phyloP scores from a whole-genome alignment of 2,797 vertebrate genomes.

The Anniella stebbinsi region DNA sequence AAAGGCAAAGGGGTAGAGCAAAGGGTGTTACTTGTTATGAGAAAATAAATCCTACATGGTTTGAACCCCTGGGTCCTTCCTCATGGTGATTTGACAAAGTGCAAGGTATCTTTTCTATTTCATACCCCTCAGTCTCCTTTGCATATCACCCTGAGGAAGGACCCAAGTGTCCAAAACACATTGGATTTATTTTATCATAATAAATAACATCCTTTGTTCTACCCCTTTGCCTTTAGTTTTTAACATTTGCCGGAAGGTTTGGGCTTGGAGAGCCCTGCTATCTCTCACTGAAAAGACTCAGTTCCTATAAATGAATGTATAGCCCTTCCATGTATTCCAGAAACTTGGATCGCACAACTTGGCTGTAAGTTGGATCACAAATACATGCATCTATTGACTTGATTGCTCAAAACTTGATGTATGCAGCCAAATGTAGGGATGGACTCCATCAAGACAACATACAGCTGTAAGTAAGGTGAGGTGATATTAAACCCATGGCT shows the following conservation, averaged over 20 bases:
- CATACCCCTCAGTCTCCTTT: no score
- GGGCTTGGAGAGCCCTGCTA: background rate
- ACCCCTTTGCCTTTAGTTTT: no score
- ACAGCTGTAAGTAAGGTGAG: background rate
- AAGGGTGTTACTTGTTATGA: no score
- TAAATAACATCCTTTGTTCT: no score
- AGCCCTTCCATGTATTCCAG: background rate
- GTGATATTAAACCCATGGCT: background rate
- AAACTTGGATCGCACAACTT: background rate
- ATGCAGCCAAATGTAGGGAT: background rate
- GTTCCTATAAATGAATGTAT: background rate
- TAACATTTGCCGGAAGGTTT: background rate
- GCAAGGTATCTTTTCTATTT: no score
- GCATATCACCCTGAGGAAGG: no score
- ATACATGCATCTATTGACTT: background rate
- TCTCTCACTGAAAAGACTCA: background rate
- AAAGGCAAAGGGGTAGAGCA: no score
- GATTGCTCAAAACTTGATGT: background rate
- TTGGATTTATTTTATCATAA: no score
- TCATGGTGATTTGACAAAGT: no score
- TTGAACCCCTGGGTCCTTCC: background rate
- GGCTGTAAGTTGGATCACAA: background rate
- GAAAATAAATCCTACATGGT: no score
- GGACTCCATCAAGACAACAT: background rate
- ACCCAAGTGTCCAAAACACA: no score